Evolutionary conservation across 2,113 vertebrate species (phyloP).

Genomic region (Phalacrocorax pelagicus): DNA sequence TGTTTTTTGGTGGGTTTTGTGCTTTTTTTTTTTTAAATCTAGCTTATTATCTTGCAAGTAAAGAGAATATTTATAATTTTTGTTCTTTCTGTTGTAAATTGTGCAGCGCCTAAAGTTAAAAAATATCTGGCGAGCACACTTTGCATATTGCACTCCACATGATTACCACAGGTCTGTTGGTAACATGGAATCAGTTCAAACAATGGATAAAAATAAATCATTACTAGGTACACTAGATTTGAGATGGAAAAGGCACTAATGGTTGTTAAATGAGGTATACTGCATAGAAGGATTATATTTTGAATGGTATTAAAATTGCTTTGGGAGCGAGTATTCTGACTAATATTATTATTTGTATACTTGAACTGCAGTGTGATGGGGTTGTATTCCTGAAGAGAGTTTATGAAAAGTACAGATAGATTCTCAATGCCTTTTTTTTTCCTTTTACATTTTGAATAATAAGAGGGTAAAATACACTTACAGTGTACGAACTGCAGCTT

Average conservation of each 20-base stretch:
- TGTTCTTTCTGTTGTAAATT: constrained; percentile 29
- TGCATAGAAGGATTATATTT: constrained; percentile 63
- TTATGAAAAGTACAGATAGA: constrained; percentile 28
- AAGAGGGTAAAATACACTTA: neutral
- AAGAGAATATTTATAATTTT: constrained; percentile 40
- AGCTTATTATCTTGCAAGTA: neutral
- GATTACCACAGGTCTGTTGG: constrained; percentile 34
- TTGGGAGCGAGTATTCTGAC: constrained; percentile 48
- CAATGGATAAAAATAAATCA: constrained; percentile 70
- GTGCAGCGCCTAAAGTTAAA: neutral
- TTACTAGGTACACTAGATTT: constrained; percentile 59
- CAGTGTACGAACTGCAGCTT: neutral
- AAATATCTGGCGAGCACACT: neutral
- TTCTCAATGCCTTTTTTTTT: neutral
- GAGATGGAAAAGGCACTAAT: constrained; percentile 64
- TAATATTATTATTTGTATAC: constrained; percentile 57
- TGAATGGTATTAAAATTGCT: constrained; percentile 66
- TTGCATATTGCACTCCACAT: neutral
- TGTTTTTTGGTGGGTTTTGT: neutral
- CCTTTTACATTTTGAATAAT: neutral
- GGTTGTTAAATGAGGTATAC: constrained; percentile 71
- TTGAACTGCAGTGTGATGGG: constrained; percentile 5
- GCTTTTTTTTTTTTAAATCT: neutral
- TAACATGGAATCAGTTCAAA: constrained; percentile 46
- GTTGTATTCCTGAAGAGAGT: constrained; percentile 38